phyloP scores from a whole-genome alignment of 2,797 vertebrate genomes.

The Sebastes hubbsi region DNA sequence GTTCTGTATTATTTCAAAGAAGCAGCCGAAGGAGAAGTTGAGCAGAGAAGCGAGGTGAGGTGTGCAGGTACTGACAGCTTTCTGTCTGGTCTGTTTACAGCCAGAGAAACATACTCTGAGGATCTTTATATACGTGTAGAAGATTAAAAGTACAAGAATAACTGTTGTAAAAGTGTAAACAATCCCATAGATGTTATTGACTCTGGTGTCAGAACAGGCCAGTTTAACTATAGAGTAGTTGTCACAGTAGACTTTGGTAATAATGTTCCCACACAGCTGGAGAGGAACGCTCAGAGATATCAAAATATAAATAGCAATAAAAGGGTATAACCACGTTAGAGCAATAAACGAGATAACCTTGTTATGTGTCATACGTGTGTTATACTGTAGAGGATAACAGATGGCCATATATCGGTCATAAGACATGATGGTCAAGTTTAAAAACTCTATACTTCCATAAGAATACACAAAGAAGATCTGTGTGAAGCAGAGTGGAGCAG shows the following conservation, averaged over 20 bases:
- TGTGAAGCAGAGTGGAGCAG: neutral
- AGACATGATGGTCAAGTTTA: no score
- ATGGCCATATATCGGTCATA: constrained; percentile 55
- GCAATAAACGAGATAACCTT: neutral
- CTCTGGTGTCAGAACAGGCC: constrained; percentile 12
- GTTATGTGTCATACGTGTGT: neutral
- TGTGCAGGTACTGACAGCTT: constrained; percentile 2
- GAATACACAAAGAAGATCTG: no score
- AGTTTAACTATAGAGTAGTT: constrained; percentile 36
- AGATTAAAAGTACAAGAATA: neutral
- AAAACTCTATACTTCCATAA: no score
- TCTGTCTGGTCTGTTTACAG: constrained; percentile 27
- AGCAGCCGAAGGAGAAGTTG: neutral
- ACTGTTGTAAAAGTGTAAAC: neutral
- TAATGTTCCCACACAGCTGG: constrained; percentile 36
- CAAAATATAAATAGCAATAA: no score
- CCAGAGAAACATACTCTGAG: neutral
- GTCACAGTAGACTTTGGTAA: constrained; percentile 40
- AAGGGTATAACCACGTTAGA: neutral
- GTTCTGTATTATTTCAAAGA: neutral
- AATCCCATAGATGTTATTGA: constrained; percentile 13
- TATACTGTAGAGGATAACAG: constrained; percentile 44
- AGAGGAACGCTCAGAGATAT: neutral
- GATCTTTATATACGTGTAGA: constrained; percentile 18
- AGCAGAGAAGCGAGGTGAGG: neutral